Conservation (phyloP, 2,888 invertebrate genomes). For the Keiferia lycopersicella region DNA sequence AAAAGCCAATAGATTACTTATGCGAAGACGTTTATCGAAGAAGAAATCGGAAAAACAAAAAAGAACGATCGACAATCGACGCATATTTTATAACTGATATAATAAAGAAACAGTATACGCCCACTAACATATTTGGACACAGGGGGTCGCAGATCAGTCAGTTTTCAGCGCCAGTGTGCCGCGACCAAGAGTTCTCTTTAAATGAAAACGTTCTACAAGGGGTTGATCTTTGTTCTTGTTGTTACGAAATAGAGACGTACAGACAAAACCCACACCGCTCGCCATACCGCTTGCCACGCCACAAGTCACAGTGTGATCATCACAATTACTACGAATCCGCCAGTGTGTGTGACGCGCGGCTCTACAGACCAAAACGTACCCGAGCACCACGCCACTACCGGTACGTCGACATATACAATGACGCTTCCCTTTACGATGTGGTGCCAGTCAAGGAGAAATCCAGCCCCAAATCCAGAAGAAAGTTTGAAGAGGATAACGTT, state of each 20-base stretch:
- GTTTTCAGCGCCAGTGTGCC: constrained; percentile 68
- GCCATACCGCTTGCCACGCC: background rate
- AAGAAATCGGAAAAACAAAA: constrained; percentile 36
- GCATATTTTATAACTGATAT: constrained; percentile 67
- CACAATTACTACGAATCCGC: constrained; percentile 40
- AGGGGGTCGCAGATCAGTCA: constrained; percentile 62
- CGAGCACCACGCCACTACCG: constrained; percentile 44
- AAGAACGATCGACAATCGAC: constrained; percentile 42
- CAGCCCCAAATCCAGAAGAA: constrained; percentile 64
- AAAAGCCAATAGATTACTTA: background rate
- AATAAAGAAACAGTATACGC: constrained; percentile 65
- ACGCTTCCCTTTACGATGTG: constrained; percentile 63
- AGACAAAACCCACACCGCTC: constrained; percentile 28
- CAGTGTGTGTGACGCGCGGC: constrained; percentile 64
- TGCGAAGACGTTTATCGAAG: constrained; percentile 37
- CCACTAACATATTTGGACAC: constrained; percentile 59
- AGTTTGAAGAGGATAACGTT: constrained; percentile 52
- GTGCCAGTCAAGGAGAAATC: constrained; percentile 71
- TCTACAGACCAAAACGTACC: constrained; percentile 53
- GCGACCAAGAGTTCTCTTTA: constrained; percentile 57
- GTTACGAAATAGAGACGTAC: constrained; percentile 37
- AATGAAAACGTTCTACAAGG: constrained; percentile 49
- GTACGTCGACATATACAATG: constrained; percentile 51
- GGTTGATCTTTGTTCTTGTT: constrained; percentile 59
- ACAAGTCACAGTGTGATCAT: background rate